phyloP scores from a whole-genome alignment of 2,888 invertebrate genomes.

The Neria commutata region DNA sequence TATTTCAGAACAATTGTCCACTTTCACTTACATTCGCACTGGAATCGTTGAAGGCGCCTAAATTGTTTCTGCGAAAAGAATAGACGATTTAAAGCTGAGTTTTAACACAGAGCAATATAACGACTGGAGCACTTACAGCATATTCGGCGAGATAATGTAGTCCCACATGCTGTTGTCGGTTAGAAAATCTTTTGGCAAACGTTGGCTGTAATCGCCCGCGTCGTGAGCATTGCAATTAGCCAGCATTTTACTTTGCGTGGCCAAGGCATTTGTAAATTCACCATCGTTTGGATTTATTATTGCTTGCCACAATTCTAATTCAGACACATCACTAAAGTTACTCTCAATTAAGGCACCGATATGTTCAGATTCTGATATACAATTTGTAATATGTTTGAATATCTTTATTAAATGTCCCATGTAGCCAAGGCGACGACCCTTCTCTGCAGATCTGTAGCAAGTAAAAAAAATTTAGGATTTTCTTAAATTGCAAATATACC shows the following conservation, averaged over 20 bases:
- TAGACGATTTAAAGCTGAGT: neutral
- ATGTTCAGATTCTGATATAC: conserved; percentile 63
- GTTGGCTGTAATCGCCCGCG: conserved; percentile 47
- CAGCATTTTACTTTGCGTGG: conserved; percentile 54
- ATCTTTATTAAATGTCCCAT: conserved; percentile 73
- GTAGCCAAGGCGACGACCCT: conserved; percentile 68
- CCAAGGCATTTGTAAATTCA: conserved; percentile 52
- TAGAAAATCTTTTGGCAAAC: conserved; percentile 49
- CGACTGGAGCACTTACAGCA: neutral
- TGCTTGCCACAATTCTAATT: conserved; percentile 63
- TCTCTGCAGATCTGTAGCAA: conserved; percentile 63
- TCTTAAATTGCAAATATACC: conserved; percentile 6
- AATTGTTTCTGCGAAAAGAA: conserved; percentile 30
- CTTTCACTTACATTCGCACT: conserved; percentile 19
- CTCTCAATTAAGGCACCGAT: conserved; percentile 66
- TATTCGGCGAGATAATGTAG: conserved; percentile 27
- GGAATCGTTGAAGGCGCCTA: conserved; percentile 26
- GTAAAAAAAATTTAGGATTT: conserved; percentile 2
- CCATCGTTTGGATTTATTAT: conserved; percentile 53
- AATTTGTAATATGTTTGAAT: conserved; percentile 65
- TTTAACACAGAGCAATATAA: neutral
- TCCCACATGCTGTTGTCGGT: conserved; percentile 40
- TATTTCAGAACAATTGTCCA: too few relatives aligned
- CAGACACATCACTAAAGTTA: conserved; percentile 63
- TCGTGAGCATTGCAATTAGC: conserved; percentile 60